phyloP scores from a whole-genome alignment of 2,797 vertebrate species.

The Manis crassicaudata region DNA sequence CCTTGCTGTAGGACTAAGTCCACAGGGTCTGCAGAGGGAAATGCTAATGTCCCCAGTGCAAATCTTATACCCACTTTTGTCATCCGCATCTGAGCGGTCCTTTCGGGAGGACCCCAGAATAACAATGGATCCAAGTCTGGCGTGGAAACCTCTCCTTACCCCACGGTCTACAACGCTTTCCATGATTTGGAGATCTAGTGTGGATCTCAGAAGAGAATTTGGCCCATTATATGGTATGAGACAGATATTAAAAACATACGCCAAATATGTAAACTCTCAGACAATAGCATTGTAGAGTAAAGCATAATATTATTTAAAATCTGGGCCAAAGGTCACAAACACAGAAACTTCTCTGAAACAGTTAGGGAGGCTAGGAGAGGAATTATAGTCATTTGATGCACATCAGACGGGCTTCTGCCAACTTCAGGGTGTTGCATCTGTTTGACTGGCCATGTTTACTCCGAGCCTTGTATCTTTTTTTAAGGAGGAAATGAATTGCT shows the following conservation, averaged over 20 bases:
- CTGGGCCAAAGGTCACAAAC: constrained; percentile 45
- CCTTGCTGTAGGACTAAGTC: neutral
- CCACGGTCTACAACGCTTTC: constrained; percentile 38
- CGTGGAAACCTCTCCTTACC: constrained; percentile 39
- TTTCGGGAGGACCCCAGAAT: constrained; percentile 32
- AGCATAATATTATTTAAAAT: constrained; percentile 72
- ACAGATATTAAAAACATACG: constrained; percentile 68
- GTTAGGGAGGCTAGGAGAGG: neutral
- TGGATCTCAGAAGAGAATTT: constrained; percentile 62
- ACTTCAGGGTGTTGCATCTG: constrained; percentile 17
- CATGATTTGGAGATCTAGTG: constrained; percentile 23
- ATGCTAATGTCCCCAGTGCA: neutral
- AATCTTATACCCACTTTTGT: neutral
- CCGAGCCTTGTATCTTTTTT: neutral
- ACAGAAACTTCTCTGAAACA: constrained; percentile 35
- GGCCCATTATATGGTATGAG: constrained; percentile 53
- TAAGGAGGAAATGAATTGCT: constrained; percentile 66
- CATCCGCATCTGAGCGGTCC: neutral
- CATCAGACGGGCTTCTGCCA: neutral
- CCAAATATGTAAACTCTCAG: constrained; percentile 63
- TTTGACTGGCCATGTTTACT: neutral
- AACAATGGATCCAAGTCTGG: constrained; percentile 46
- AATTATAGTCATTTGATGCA: neutral
- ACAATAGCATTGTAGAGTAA: constrained; percentile 64
- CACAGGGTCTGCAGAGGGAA: neutral